Conservation (phyloP, 2,797 vertebrate genomes). For the Erpetoichthys calabaricus region DNA sequence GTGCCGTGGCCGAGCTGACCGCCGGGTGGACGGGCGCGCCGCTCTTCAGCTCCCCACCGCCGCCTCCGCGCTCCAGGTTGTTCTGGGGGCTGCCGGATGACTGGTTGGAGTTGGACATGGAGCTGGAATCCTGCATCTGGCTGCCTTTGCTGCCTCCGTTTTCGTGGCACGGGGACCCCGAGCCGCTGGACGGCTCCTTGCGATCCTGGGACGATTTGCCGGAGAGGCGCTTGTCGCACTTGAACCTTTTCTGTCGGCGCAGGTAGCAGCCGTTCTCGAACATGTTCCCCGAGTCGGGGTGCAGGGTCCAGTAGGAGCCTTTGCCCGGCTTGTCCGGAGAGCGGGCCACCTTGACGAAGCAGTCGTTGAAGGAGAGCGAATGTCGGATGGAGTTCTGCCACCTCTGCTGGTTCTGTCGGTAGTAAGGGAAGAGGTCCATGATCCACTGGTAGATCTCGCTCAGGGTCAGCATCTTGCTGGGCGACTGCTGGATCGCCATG, state of each 20-base stretch:
- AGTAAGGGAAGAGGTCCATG: conserved; percentile 94
- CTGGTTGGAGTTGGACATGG: conserved; percentile 56
- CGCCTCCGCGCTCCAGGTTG: conserved; percentile 61
- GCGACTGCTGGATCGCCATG: conserved; percentile 93
- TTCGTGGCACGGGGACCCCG: conserved; percentile 56
- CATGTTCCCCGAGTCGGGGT: conserved; percentile 95
- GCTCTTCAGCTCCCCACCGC: conserved; percentile 62
- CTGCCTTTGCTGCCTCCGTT: conserved; percentile 46
- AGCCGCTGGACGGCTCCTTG: conserved; percentile 55
- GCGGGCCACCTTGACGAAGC: conserved; percentile 88
- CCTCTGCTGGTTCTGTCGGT: conserved; percentile 90
- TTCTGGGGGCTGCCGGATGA: conserved; percentile 54
- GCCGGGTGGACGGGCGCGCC: conserved; percentile 40
- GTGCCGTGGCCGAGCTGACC: conserved; percentile 46
- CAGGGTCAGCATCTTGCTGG: conserved; percentile 88
- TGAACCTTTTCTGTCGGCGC: conserved; percentile 91
- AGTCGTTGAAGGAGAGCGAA: conserved; percentile 95
- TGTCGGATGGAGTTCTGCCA: conserved; percentile 97
- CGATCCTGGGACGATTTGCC: conserved; percentile 49
- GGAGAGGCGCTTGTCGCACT: conserved; percentile 74
- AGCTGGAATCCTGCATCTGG: conserved; percentile 57
- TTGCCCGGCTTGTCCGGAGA: conserved; percentile 93
- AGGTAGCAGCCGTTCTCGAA: conserved; percentile 95
- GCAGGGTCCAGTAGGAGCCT: conserved; percentile 91
- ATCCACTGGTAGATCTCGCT: conserved; percentile 98